These are phyloP conservation scores for Corbicula japonica DNA, from an alignment of 2,888 invertebrate genomes.

Conservation along the genomic window DNA sequence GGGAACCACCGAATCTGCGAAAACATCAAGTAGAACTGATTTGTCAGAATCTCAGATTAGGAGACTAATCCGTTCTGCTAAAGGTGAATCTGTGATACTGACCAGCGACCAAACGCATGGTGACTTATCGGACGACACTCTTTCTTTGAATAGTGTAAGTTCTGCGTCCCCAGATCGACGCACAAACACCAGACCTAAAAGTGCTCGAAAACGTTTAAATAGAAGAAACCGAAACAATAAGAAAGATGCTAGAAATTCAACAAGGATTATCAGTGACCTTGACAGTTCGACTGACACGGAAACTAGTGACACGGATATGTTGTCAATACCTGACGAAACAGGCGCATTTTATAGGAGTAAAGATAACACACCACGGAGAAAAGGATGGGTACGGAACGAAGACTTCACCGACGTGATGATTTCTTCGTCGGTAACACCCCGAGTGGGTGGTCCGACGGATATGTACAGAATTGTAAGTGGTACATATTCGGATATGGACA, in stretches of 20 bases:
- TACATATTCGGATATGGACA: conserved; percentile 65
- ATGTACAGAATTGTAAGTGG: conserved; percentile 73
- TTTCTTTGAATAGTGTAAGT: conserved; percentile 54
- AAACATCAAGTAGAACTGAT: conserved; percentile 34
- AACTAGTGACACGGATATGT: conserved; percentile 73
- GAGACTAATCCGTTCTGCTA: conserved; percentile 56
- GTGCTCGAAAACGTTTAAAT: conserved; percentile 40
- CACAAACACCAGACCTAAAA: conserved; percentile 51
- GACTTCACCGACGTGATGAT: conserved; percentile 67
- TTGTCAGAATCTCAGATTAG: conserved; percentile 64
- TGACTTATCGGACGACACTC: conserved; percentile 62
- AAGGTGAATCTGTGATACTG: conserved; percentile 26
- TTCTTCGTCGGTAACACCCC: conserved; percentile 57
- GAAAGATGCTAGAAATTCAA: conserved; percentile 47
- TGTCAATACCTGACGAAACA: conserved; percentile 80
- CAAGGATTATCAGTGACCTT: conserved; percentile 62
- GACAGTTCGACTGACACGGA: conserved; percentile 71
- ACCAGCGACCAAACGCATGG: conserved; percentile 2
- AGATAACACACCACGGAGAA: conserved; percentile 47
- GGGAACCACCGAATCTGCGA: conserved; percentile 43
- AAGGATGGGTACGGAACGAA: conserved; percentile 71
- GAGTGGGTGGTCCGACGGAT: conserved; percentile 55
- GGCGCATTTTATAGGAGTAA: conserved; percentile 47
- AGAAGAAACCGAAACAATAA: conserved; percentile 43
- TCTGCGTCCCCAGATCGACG: conserved; percentile 52